phyloP scores from a whole-genome alignment of 2,113 vertebrate species.

The Ochotona curzoniae region DNA sequence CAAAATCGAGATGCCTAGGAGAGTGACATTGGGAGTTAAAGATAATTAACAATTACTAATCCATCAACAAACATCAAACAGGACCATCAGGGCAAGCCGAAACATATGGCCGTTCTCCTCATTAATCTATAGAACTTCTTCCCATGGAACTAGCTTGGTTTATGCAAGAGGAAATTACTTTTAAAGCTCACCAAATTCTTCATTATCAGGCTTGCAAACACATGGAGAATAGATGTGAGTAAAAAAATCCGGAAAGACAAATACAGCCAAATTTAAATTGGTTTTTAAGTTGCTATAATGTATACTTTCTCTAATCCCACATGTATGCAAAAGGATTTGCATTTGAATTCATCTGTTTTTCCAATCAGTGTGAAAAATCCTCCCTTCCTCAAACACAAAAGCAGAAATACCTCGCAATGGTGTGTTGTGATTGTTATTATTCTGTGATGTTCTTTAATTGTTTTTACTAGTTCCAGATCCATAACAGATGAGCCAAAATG shows the following conservation, averaged over 20 bases:
- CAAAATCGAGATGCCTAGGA: background rate
- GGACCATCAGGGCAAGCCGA: background rate
- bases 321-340: conserved; percentile 21
- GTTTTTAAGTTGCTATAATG: background rate
- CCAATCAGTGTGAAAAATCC: conserved; percentile 39
- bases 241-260: conserved; percentile 65
- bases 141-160: background rate
- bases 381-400: conserved; percentile 6
- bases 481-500: conserved; percentile 48
- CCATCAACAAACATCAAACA: conserved; percentile 11
- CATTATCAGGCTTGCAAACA: conserved; percentile 50
- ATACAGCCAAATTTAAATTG: conserved; percentile 55
- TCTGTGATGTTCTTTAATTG: conserved; percentile 44
- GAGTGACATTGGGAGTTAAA: background rate
- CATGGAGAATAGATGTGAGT: conserved; percentile 1
- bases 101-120: conserved; percentile 18
- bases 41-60: conserved; percentile 43
- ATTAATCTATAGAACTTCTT: conserved; percentile 42
- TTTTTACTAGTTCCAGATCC: conserved; percentile 47
- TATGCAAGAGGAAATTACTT: conserved; percentile 51
- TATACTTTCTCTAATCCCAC: conserved; percentile 45
- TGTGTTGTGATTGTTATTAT: background rate
- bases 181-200: conserved; percentile 48
- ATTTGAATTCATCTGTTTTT: conserved; percentile 42
- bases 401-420: conserved; percentile 25